Percentiles rank a stretch among this genome's conserved stretches.
Evolutionary conservation across 2,797 vertebrate species (phyloP).

Genomic region (Tamandua tetradactyla): DNA sequence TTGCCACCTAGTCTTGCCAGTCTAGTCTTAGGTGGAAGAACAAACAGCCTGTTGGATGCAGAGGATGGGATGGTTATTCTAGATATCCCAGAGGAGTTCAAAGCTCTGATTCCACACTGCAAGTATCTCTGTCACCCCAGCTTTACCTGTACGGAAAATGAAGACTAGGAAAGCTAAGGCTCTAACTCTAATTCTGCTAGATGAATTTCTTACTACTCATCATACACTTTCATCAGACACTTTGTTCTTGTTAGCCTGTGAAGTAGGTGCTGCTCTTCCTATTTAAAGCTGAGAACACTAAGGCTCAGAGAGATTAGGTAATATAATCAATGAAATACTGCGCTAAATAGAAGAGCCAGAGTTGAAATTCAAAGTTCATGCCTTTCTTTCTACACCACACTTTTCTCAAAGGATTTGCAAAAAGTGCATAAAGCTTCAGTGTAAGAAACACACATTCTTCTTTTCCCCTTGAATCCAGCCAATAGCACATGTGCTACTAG

Average conservation of each 20-base stretch:
- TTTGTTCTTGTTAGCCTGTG: neutral
- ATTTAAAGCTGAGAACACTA: neutral
- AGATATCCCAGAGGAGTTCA: neutral
- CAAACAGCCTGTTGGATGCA: neutral
- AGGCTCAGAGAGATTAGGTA: neutral
- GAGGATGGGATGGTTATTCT: neutral
- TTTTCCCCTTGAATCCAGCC: neutral
- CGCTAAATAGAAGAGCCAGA: neutral
- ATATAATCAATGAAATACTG: neutral
- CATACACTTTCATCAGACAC: neutral
- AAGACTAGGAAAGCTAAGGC: neutral
- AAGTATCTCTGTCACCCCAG: neutral
- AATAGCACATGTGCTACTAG: neutral
- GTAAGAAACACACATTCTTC: neutral
- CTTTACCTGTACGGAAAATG: neutral
- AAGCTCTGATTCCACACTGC: neutral
- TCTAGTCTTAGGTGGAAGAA: neutral
- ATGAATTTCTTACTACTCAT: neutral
- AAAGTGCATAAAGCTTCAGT: neutral
- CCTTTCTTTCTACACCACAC: no score
- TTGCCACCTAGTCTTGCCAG: accelerated
- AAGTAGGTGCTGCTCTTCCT: neutral
- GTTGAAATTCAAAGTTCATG: neutral
- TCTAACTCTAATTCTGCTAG: neutral
- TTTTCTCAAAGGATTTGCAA: neutral